Conservation (phyloP, 1,140 invertebrate genomes). For the Micrasema longulum region DNA sequence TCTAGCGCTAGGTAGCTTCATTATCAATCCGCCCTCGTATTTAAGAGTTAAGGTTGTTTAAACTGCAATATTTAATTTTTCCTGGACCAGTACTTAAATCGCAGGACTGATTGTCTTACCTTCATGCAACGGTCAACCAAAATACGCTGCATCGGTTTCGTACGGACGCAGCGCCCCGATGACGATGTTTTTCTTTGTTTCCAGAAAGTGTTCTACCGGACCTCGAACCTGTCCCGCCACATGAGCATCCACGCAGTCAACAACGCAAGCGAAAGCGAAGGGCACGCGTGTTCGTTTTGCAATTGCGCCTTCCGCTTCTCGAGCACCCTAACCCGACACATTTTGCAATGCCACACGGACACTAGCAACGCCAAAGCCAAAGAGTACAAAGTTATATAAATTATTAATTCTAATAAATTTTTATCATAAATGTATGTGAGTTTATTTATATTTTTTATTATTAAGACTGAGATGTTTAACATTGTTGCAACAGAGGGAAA, state of each 20-base stretch:
- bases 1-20: too few relatives aligned
- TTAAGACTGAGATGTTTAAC: too few relatives aligned
- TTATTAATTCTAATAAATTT: too few relatives aligned
- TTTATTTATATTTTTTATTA: too few relatives aligned
- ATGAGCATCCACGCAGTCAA: conserved; percentile 17
- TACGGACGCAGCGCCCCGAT: too few relatives aligned
- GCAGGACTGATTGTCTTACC: neutral
- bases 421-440: neutral
- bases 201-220: conserved; percentile 39
- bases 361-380: neutral
- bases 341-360: conserved; percentile 30
- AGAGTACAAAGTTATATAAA: too few relatives aligned
- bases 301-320: conserved; percentile 36
- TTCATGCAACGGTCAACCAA: neutral
- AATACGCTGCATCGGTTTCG: neutral
- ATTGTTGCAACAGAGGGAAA: too few relatives aligned
- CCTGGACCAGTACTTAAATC: too few relatives aligned
- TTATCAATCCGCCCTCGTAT: too few relatives aligned
- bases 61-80: too few relatives aligned
- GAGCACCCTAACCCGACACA: conserved; percentile 42
- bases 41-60: too few relatives aligned
- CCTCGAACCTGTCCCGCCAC: conserved; percentile 39
- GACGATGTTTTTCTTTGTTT: conserved; percentile 15
- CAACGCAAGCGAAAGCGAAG: neutral
- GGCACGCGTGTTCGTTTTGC: neutral